These are phyloP conservation scores for Halcyon badia DNA, from an alignment of 2,797 vertebrate species.

Conservation along the genomic window DNA sequence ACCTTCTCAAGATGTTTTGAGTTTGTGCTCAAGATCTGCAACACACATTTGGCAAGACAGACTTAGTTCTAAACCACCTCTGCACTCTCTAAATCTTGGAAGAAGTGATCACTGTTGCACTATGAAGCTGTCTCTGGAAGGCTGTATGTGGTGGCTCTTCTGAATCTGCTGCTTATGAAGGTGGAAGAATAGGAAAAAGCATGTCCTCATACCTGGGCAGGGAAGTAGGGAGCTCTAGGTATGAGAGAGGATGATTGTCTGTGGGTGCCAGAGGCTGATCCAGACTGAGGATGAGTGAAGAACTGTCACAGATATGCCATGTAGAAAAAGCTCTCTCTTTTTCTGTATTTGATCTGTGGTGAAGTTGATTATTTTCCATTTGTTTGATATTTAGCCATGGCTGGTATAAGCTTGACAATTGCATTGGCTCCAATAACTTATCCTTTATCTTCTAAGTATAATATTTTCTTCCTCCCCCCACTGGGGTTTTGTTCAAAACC, in stretches of 20 bases:
- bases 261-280: background rate
- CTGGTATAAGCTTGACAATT: background rate
- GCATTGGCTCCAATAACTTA: background rate
- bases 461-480: background rate
- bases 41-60: background rate
- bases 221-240: background rate
- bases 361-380: background rate
- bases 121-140: background rate
- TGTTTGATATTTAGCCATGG: background rate
- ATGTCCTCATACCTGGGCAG: background rate
- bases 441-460: background rate
- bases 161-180: background rate
- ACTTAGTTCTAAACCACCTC: background rate
- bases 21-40: background rate
- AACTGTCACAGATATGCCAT: background rate
- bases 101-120: background rate
- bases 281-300: background rate
- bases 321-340: background rate
- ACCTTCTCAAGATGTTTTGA: background rate
- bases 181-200: background rate
- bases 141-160: background rate
- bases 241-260: accelerated
- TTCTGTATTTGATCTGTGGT: background rate
- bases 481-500: background rate
- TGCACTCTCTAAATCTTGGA: background rate